phyloP scores from a whole-genome alignment of 2,888 invertebrate genomes.

The Synergus laeviventris region DNA sequence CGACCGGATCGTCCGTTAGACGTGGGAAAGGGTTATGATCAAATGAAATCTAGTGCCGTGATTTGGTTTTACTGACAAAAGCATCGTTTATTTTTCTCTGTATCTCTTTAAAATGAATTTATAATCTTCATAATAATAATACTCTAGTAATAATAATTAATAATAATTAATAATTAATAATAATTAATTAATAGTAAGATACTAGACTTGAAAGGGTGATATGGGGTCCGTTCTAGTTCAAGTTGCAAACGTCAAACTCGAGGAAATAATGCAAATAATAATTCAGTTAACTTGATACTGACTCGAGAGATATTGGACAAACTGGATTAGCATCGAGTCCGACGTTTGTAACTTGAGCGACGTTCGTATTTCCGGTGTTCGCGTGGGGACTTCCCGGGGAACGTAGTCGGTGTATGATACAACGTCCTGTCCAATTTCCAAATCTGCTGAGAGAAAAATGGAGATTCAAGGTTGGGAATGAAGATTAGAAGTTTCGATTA shows the following conservation, averaged over 20 bases:
- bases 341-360: conserved; percentile 62
- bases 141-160: conserved; percentile 67
- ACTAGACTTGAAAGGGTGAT: conserved; percentile 67
- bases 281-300: background rate
- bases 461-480: background rate
- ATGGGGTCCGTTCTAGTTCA: conserved; percentile 67
- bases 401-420: conserved; percentile 62
- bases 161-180: conserved; percentile 61
- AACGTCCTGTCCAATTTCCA: conserved; percentile 51
- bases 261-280: conserved; percentile 20
- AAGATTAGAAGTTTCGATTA: background rate
- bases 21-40: conserved; percentile 52
- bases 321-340: conserved; percentile 42
- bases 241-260: conserved; percentile 68
- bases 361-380: conserved; percentile 54
- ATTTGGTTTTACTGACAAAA: conserved; percentile 74
- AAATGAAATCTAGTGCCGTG: conserved; percentile 56
- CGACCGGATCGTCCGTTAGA: conserved; percentile 32
- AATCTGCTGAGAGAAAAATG: conserved; percentile 9
- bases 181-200: conserved; percentile 68
- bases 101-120: conserved; percentile 73
- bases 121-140: conserved; percentile 75
- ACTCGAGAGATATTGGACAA: background rate
- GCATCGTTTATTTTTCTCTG: conserved; percentile 75
- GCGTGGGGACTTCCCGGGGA: conserved; percentile 48